These are phyloP conservation scores for Hephaestus fuliginosus DNA, from an alignment of 2,797 vertebrate genomes.

Conservation along the genomic window DNA sequence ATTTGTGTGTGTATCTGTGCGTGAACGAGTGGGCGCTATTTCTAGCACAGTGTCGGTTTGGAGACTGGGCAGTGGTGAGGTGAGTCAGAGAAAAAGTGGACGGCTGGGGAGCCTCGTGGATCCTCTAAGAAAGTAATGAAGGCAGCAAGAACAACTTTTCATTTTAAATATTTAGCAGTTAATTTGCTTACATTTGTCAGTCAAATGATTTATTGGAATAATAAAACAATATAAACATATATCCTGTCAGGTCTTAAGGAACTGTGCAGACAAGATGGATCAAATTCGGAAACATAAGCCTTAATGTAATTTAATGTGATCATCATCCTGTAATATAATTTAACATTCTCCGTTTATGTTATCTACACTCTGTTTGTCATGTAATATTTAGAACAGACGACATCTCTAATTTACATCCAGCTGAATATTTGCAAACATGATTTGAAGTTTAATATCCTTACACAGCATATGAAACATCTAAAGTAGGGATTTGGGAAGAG, in stretches of 20 bases:
- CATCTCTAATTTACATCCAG: not conserved
- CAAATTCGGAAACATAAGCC: not conserved
- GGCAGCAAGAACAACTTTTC: conserved; percentile 12
- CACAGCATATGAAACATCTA: not conserved
- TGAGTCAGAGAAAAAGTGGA: conserved; percentile 54
- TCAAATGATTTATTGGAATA: no score
- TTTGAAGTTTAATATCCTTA: not conserved
- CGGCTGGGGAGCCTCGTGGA: conserved; percentile 5
- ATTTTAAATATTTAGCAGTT: conserved; percentile 8
- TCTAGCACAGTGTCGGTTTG: conserved; percentile 36
- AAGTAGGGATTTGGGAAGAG: not conserved
- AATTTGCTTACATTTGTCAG: not conserved
- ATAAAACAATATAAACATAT: no score
- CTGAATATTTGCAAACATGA: not conserved
- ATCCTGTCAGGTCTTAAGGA: not conserved
- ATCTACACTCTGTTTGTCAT: not conserved
- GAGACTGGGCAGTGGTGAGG: conserved; percentile 37
- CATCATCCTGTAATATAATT: not conserved
- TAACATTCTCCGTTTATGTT: not conserved
- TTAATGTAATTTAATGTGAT: not conserved
- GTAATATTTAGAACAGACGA: not conserved
- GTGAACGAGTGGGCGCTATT: conserved; percentile 30
- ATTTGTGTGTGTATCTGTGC: conserved; percentile 36
- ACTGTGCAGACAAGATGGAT: not conserved
- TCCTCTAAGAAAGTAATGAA: conserved; percentile 11